Conservation (phyloP, 2,113 vertebrate species). For the Nanorana parkeri region DNA sequence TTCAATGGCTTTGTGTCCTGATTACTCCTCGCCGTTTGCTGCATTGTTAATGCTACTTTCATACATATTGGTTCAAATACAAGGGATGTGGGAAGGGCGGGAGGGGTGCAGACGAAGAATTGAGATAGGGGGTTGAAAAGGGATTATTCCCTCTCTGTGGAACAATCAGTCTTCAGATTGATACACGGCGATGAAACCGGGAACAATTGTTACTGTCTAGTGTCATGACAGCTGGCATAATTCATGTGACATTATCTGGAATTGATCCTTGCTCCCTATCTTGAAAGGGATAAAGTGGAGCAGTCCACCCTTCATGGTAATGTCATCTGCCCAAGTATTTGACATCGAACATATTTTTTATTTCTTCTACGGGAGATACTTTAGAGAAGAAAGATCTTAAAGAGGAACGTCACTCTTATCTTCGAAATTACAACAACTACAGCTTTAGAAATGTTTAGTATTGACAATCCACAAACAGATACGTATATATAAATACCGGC, state of each 20-base stretch:
- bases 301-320: background rate
- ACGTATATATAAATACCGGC: too few species aligned
- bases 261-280: background rate
- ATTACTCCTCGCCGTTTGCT: background rate
- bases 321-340: background rate
- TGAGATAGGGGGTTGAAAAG: background rate
- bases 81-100: background rate
- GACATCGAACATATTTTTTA: too few species aligned
- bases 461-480: too few species aligned
- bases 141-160: conserved; percentile 6
- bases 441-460: too few species aligned
- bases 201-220: conserved; percentile 27
- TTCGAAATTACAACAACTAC: too few species aligned
- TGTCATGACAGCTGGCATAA: background rate
- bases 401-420: too few species aligned
- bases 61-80: background rate
- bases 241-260: conserved; percentile 24
- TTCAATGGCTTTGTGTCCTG: background rate
- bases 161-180: conserved; percentile 26
- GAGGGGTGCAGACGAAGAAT: background rate
- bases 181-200: conserved; percentile 1
- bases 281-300: background rate
- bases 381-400: too few species aligned
- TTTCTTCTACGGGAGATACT: too few species aligned
- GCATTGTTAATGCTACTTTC: conserved; percentile 5